A percentile compares a stretch with the other conserved stretches of the same genome.
These are phyloP conservation scores for Gouania willdenowi DNA, from an alignment of 2,797 vertebrate species.

Conservation along the genomic window DNA sequence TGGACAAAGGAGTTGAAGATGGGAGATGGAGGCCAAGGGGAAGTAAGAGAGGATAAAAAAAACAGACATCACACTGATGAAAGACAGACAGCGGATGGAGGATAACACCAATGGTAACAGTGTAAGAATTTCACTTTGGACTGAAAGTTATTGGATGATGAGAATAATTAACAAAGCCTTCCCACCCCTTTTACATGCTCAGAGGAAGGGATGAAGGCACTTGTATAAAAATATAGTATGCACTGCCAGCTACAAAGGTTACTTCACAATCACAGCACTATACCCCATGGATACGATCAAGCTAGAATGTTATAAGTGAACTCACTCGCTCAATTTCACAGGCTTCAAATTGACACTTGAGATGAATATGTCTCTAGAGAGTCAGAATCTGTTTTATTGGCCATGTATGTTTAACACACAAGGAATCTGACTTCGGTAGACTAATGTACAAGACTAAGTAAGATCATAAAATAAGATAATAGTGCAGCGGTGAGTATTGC, in stretches of 20 bases:
- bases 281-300: slow-evolving; percentile 20
- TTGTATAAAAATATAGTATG: slow-evolving; percentile 25
- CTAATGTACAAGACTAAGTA: too few species aligned
- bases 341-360: slow-evolving; percentile 32
- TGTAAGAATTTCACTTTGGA: slow-evolving; percentile 53
- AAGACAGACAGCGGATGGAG: not conserved
- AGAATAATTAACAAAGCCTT: slow-evolving; percentile 57
- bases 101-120: slow-evolving; percentile 40
- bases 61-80: not conserved
- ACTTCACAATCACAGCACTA: slow-evolving; percentile 31
- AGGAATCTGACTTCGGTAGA: too few species aligned
- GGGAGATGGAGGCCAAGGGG: not conserved
- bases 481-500: too few species aligned
- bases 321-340: slow-evolving; percentile 20
- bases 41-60: not conserved
- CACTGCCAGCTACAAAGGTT: slow-evolving; percentile 2
- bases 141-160: slow-evolving; percentile 52
- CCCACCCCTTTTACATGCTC: slow-evolving; percentile 30
- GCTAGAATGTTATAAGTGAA: slow-evolving; percentile 22
- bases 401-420: too few species aligned
- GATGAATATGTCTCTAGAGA: slow-evolving; percentile 15
- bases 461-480: too few species aligned
- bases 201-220: slow-evolving; percentile 32
- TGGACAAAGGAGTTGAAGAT: slow-evolving; percentile 19
- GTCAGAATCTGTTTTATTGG: too few species aligned